Evolutionary conservation across 2,113 vertebrate genomes (phyloP), one percentile per base, ranked within the genome.

Genomic region (Sylvilagus bachmani): DNA sequence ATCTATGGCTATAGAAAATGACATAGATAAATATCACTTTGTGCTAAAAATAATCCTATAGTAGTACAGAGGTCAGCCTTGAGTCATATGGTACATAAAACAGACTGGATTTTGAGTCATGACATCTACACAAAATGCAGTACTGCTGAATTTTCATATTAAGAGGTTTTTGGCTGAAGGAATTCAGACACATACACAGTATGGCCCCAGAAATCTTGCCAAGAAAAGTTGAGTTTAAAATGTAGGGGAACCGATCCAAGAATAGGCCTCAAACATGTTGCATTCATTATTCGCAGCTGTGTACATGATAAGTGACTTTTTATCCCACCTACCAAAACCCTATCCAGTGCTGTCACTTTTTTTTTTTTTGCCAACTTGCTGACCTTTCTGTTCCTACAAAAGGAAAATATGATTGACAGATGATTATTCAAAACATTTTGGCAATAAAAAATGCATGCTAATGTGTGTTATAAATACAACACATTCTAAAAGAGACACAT

Each of bases 211-310:
- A 97, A 95, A 95, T 90, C 96, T 97, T 98, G 98, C 98, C 98
- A 98, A 98, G 97, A 97, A 97, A 97, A 98, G 95, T 96, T 90
- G 95, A 97, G 97, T 98, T 97, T 97, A 96, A 97, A 98, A 96
- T 97, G 93, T 90, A 97, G 92, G 89, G 98, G 98, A 98, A 97
- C 90, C 2, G 81, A 95, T 98, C 98, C 98, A 98, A 98, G 97
- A 96, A 95, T 4, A 89, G 95, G 89, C 95, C 97, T 98, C 94
- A 93, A 86, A 98, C 97, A 98, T 98, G 97, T 93, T 98, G 98
- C 97, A 89, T 97, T 98, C 95, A 98, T 98, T 98, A 98, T 93
- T 91, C 75, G 16, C 98, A 98, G 98, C 98, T 98, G 98, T 97
- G 97, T 94, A 13, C 93, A 79, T 90, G 91, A 96, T 95, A 74